Percentiles rank a stretch among this genome's conserved stretches.
Evolutionary conservation across 2,113 vertebrate genomes (phyloP).

Genomic region (Hystrix brachyura): DNA sequence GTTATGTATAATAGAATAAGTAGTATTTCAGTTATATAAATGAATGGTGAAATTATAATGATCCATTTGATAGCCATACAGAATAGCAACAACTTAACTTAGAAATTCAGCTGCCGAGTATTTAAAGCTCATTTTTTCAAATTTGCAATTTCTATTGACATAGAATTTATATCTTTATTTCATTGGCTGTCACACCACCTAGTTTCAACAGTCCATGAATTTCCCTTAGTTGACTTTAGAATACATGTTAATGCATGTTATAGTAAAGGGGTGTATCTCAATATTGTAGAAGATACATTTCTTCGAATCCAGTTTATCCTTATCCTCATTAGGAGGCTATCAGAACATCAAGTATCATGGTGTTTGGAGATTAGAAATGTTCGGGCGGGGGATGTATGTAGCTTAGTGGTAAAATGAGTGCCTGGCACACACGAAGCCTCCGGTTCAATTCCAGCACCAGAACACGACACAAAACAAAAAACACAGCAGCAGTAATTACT

Average conservation of each 20-base stretch:
- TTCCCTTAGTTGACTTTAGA: conserved; percentile 29
- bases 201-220: background rate
- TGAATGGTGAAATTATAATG: conserved; percentile 47
- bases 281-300: background rate
- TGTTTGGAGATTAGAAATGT: background rate
- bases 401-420: background rate
- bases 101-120: conserved; percentile 63
- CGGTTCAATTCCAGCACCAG: background rate
- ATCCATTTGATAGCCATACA: conserved; percentile 19
- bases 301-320: background rate
- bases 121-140: conserved; percentile 62
- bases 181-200: background rate
- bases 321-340: background rate
- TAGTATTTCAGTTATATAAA: conserved; percentile 49
- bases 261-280: background rate
- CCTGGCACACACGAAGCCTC: background rate
- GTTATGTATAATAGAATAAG: conserved; percentile 56
- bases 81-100: conserved; percentile 25
- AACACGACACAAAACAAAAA: background rate
- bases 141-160: conserved; percentile 35
- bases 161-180: conserved; percentile 43
- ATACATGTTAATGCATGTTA: background rate
- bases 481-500: background rate
- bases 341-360: background rate
- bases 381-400: background rate